Evolutionary conservation across 2,888 invertebrate genomes (phyloP).

Genomic region (Sarcophaga variegata): DNA sequence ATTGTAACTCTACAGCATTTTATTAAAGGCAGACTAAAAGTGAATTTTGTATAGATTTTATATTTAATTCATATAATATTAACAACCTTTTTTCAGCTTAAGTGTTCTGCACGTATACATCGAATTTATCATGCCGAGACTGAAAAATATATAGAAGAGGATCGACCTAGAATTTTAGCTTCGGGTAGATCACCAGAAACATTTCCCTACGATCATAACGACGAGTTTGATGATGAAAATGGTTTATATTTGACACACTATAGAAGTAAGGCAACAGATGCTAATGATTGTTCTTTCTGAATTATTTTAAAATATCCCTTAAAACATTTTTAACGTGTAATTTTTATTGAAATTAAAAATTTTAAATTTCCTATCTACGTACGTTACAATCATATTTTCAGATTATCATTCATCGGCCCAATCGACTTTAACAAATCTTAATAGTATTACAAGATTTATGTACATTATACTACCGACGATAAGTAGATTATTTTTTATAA

Average conservation of each 20-base stretch:
- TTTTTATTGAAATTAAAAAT: conserved; percentile 5
- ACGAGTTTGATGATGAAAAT: conserved; percentile 77
- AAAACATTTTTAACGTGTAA: not conserved
- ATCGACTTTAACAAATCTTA: conserved; percentile 60
- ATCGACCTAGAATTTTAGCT: conserved; percentile 81
- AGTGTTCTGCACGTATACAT: conserved; percentile 80
- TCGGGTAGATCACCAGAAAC: conserved; percentile 81
- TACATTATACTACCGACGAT: conserved; percentile 54
- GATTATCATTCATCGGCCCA: conserved; percentile 64
- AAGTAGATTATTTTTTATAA: conserved; percentile 64
- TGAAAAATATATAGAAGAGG: conserved; percentile 81
- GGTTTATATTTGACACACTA: conserved; percentile 79
- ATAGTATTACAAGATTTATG: conserved; percentile 57
- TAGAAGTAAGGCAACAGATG: conserved; percentile 76
- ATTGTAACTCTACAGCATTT: conserved; percentile 80
- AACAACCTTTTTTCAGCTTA: conserved; percentile 73
- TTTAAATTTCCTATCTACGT: no score
- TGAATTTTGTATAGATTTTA: conserved; percentile 58
- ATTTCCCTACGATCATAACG: conserved; percentile 80
- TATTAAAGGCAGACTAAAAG: conserved; percentile 79
- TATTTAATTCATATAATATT: no score
- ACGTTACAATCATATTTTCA: conserved; percentile 16
- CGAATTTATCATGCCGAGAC: conserved; percentile 80
- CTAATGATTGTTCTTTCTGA: not conserved
- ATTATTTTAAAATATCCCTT: not conserved